Evolutionary conservation across 1,140 invertebrate genomes (phyloP), one percentile per base, ranked within the genome.

Genomic region (Aphaenogaster ashmeadi): DNA sequence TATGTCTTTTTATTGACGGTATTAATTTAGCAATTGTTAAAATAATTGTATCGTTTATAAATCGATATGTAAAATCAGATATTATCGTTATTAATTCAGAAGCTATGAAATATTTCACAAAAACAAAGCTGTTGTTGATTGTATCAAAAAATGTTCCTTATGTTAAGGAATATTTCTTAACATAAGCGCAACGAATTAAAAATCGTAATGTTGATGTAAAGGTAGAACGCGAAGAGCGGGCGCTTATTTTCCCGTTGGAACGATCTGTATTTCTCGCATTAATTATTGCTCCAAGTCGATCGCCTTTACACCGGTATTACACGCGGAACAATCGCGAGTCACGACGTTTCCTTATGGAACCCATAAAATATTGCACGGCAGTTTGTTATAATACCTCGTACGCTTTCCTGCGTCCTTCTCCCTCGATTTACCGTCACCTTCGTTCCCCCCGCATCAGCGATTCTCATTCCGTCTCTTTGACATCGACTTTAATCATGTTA

Each of bases 321-420:
- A 88, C 89, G 89, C 87, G 90, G 87, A 94, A 92, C 92, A 93
- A 94, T 94, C 85, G 89, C 72, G 79, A 81, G 86, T 87, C 85
- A 72, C 89, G 92, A 93, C 93, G 79, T 93, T 94, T 94, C 94
- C 93, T 94, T 94, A 94, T 94, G 93, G 92, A 89, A 92, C 90
- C 90, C 93, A 92, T 94, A 94, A 94, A 94, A 93, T 91, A 93
- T 90, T 64, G 80, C 90, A 88, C 88, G 92, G 88, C 90, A 91
- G 90, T 91, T 91, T 92, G 88, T 92, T 92, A 91, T 91, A 88
- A 90, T 88, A 86, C 75, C 86, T 89, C 89, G 74, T 87, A 69
- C 44, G 75, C 75, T 89, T 81, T 84, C 67, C 67, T 69, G 27
- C 83, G 67, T 79, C 36, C 60, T 75, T 89, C 88, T 71, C 72